Evolutionary conservation across 1,140 invertebrate species (phyloP), one percentile per base, ranked within the genome.

Genomic region (Orussus abietinus): DNA sequence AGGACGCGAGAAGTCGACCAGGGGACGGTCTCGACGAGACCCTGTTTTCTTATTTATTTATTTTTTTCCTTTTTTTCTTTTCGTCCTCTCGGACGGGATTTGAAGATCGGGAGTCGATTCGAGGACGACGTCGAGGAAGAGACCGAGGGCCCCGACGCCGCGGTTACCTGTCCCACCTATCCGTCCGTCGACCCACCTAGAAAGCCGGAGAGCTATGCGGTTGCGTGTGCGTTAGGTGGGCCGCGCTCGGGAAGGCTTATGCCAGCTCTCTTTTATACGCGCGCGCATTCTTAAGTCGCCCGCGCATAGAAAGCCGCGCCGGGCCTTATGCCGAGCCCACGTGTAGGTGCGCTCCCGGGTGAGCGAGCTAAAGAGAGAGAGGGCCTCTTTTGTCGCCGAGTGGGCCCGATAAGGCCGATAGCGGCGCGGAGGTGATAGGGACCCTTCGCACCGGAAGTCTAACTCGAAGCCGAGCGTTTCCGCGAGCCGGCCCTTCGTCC

Each of bases 321-420:
- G 47, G n/a, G 47, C 59, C 57, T 63, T 62, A 62, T 64, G 54
- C 22, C 46, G 51, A 53, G 57, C 57, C 59, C 62, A 62, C 59
- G 53, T 57, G 36, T 25, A 10, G n/a, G n/a, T n/a, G n/a, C n/a
- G n/a, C n/a, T n/a, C n/a, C n/a, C n/a, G n/a, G n/a, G n/a, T n/a
- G n/a, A n/a, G n/a, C n/a, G n/a, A n/a, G n/a, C n/a, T n/a, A n/a
- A n/a, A n/a, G n/a, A n/a, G n/a, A n/a, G n/a, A n/a, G n/a, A n/a
- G n/a, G n/a, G n/a, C n/a, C n/a, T n/a, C n/a, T n/a, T n/a, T n/a
- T n/a, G n/a, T n/a, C n/a, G n/a, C n/a, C n/a, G n/a, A n/a, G n/a
- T n/a, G n/a, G n/a, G n/a, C n/a, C n/a, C n/a, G n/a, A n/a, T n/a
- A n/a, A n/a, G n/a, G n/a, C n/a, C n/a, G n/a, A n/a, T n/a, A n/a